Conservation (phyloP, 2,888 invertebrate species). For the Orchesellides sinensis region DNA sequence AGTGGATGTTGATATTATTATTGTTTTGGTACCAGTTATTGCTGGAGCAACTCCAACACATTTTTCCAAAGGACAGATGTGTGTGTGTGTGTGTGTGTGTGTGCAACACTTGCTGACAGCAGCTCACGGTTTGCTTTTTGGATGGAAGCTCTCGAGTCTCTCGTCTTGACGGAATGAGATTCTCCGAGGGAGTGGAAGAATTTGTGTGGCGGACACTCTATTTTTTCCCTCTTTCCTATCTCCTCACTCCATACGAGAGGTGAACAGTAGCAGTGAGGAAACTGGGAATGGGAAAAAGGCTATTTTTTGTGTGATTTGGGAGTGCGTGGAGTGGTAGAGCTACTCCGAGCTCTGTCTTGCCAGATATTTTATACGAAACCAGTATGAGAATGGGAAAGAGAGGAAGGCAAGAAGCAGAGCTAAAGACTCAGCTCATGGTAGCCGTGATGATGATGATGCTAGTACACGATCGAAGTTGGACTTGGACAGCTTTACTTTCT, state of each 20-base stretch:
- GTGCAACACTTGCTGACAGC: background rate
- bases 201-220: constrained; percentile 58
- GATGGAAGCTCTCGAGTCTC: background rate
- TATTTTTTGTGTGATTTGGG: background rate
- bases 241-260: background rate
- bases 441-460: constrained; percentile 20
- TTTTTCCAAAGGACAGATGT: background rate
- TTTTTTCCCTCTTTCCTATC: constrained; percentile 38
- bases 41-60: background rate
- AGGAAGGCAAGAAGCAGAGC: background rate
- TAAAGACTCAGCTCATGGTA: constrained; percentile 11
- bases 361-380: no score
- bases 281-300: background rate
- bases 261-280: background rate
- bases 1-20: no score
- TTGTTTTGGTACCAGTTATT: no score
- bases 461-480: constrained; percentile 44
- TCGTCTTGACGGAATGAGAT: constrained; percentile 57
- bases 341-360: no score
- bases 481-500: constrained; percentile 40
- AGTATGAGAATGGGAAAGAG: constrained; percentile 18
- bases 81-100: background rate
- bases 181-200: constrained; percentile 72
- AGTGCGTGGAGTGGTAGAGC: constrained; percentile 4
- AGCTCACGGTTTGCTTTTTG: background rate